Evolutionary conservation across 2,797 vertebrate species (phyloP).

Genomic region (Cygnus olor): DNA sequence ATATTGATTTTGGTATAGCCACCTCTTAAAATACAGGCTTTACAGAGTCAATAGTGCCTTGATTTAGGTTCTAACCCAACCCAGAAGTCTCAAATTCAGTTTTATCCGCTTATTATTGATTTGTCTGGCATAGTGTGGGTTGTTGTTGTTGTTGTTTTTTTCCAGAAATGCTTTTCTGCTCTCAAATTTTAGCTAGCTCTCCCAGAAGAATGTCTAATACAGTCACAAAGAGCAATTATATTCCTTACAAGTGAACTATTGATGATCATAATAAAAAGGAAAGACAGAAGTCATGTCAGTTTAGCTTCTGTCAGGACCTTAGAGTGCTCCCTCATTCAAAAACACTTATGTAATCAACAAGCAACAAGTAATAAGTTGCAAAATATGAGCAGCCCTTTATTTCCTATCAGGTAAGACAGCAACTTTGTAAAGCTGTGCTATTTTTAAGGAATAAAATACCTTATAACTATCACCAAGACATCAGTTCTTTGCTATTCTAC

Average conservation of each 20-base stretch:
- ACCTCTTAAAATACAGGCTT: not conserved
- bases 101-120: conserved; percentile 27
- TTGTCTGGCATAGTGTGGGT: not conserved
- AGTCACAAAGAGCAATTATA: conserved; percentile 72
- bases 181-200: conserved; percentile 56
- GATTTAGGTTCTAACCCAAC: conserved; percentile 31
- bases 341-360: conserved; percentile 72
- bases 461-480: conserved; percentile 46
- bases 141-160: not conserved
- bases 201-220: conserved; percentile 53
- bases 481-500: conserved; percentile 57
- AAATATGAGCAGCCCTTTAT: conserved; percentile 51
- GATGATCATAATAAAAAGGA: conserved; percentile 63
- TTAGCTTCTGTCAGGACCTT: conserved; percentile 71
- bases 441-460: conserved; percentile 52
- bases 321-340: conserved; percentile 67
- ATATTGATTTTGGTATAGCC: conserved; percentile 8
- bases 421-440: conserved; percentile 45
- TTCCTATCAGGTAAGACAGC: conserved; percentile 65
- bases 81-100: not conserved
- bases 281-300: conserved; percentile 52
- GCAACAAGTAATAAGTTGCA: conserved; percentile 60
- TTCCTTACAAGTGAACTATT: conserved; percentile 72
- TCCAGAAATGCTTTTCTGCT: conserved; percentile 50
- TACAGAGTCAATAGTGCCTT: not conserved